Evolutionary conservation across 2,797 vertebrate genomes (phyloP), one percentile per base, ranked within the genome.

Genomic region (Periparus ater): DNA sequence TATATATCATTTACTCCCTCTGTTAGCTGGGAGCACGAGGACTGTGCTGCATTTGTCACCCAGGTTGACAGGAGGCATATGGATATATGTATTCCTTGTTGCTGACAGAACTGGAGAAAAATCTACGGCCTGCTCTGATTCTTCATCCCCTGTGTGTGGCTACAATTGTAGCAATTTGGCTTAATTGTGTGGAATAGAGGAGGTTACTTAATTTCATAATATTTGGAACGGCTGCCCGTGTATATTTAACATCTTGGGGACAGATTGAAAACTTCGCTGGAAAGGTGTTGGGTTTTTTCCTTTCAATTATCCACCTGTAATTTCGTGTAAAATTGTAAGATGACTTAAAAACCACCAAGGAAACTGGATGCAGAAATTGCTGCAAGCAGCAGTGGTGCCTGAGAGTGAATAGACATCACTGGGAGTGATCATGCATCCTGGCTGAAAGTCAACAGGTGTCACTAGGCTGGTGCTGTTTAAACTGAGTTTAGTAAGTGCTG

Each of bases 11-110:
- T 75, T 44, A 53, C 30, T 85, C 15, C 34, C 42, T 85, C n/a
- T 77, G 23, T 54, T 72, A 89, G 65, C 88, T 89, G 82, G 76
- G 70, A 90, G 88, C 82, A 91, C n/a, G 22, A 32, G 57, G 58
- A 0, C 70, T n/a, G 45, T 7, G n/a, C 58, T 75, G 47, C 73
- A 44, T 91, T 89, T 91, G 61, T 81, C 89, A 83, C 6, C 13
- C 17, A 30, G 50, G 58, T 14, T 81, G 93, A 47, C 91, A 88
- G 89, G 65, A 65, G 72, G 54, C 83, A 48, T 54, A 42, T 44
- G 81, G 81, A 58, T 55, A 8, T 2, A 76, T 82, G 82, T 83
- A 61, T 57, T 89, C 45, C 51, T 80, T 88, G 65, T 67, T 36
- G 76, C 72, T 91, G 89, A 83, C 79, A 91, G 75, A 70, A 44